phyloP scores from a whole-genome alignment of 2,113 vertebrate genomes.

The Manacus vitellinus region DNA sequence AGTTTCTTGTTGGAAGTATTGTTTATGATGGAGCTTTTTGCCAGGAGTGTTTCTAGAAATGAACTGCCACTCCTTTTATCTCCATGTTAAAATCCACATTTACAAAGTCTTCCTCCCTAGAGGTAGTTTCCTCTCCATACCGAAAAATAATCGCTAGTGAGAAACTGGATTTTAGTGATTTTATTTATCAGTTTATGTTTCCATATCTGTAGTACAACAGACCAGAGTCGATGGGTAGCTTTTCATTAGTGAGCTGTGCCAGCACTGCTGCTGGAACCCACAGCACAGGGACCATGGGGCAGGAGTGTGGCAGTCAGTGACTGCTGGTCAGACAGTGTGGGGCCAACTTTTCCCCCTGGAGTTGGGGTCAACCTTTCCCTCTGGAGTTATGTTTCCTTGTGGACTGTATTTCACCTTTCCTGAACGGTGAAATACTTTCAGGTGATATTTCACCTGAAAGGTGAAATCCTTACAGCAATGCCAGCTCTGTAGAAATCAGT shows the following conservation, averaged over 20 bases:
- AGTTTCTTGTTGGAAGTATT: background rate
- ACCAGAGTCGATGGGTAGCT: background rate
- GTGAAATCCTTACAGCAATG: too few species aligned
- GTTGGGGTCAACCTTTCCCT: background rate
- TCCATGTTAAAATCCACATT: background rate
- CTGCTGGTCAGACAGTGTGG: background rate
- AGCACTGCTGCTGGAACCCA: background rate
- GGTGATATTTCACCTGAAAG: too few species aligned
- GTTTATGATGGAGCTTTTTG: background rate
- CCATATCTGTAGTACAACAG: background rate
- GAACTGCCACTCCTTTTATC: background rate
- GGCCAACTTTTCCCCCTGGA: background rate
- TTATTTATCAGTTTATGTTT: background rate
- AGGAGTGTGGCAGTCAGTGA: rapidly evolving
- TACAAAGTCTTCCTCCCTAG: background rate
- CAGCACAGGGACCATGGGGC: rapidly evolving
- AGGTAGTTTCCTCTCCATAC: background rate
- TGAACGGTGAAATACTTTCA: too few species aligned
- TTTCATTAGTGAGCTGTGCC: background rate
- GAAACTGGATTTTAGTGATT: background rate
- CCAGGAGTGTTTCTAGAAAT: background rate
- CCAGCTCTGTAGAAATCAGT: background rate
- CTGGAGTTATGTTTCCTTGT: background rate
- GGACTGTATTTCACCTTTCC: background rate
- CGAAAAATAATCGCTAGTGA: background rate